A percentile compares a stretch with the other conserved stretches of the same genome.
These are phyloP conservation scores for Xylota sylvarum DNA, from an alignment of 2,888 invertebrate species.

Conservation along the genomic window DNA sequence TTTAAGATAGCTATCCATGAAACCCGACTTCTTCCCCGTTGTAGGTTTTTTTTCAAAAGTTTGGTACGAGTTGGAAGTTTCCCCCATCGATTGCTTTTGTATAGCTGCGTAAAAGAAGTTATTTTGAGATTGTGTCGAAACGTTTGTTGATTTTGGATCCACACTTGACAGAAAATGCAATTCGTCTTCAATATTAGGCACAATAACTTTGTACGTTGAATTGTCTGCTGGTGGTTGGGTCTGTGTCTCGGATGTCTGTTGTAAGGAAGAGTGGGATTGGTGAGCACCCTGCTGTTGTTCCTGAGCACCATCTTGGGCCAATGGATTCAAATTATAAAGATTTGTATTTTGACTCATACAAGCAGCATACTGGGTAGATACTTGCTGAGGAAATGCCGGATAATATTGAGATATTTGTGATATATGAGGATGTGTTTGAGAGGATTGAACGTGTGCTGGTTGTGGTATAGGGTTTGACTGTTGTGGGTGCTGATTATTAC, in stretches of 20 bases:
- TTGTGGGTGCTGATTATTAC: conserved; percentile 84
- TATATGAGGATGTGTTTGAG: conserved; percentile 89
- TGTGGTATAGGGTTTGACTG: conserved; percentile 87
- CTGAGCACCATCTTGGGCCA: conserved; percentile 76
- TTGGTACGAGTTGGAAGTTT: conserved; percentile 29
- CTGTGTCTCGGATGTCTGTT: conserved; percentile 76
- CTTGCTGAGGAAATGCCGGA: conserved; percentile 84
- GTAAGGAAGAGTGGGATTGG: conserved; percentile 74
- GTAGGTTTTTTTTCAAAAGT: conserved; percentile 46
- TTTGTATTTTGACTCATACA: conserved; percentile 82
- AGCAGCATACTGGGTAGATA: conserved; percentile 83
- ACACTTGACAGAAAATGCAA: conserved; percentile 90
- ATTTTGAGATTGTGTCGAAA: conserved; percentile 82
- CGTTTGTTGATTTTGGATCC: conserved; percentile 79
- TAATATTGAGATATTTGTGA: conserved; percentile 86
- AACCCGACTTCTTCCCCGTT: conserved; percentile 86
- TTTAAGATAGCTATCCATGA: conserved; percentile 95
- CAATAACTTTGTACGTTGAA: conserved; percentile 93
- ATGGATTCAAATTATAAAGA: conserved; percentile 59
- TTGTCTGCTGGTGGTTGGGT: conserved; percentile 86
- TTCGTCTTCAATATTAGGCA: conserved; percentile 95
- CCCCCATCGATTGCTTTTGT: conserved; percentile 21
- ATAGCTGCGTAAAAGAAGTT: conserved; percentile 26
- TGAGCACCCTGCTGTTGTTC: conserved; percentile 80
- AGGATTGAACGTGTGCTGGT: conserved; percentile 91